Evolutionary conservation across 2,888 invertebrate species (phyloP).

Genomic region (Amiota minor): DNA sequence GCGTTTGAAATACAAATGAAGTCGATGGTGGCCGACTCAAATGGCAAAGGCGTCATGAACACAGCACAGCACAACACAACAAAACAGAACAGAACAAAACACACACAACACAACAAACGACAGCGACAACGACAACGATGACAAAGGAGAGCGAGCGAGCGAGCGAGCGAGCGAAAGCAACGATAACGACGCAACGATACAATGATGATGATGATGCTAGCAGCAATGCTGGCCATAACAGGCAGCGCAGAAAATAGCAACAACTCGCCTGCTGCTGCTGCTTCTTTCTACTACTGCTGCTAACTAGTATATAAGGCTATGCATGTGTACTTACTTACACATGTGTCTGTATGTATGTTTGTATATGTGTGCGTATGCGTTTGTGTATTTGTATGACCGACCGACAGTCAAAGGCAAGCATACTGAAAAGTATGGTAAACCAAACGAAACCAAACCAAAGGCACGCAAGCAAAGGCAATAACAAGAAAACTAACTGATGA

Average conservation of each 20-base stretch:
- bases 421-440: too few relatives aligned
- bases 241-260: too few relatives aligned
- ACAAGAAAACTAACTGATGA: not conserved
- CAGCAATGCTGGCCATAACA: too few relatives aligned
- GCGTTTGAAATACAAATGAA: conserved; percentile 72
- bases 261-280: too few relatives aligned
- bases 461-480: conserved; percentile 24
- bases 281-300: too few relatives aligned
- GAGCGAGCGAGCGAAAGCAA: not conserved
- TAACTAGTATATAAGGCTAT: too few relatives aligned
- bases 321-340: too few relatives aligned
- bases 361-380: too few relatives aligned
- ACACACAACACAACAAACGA: conserved; percentile 1
- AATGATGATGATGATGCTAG: too few relatives aligned
- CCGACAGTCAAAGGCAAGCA: too few relatives aligned
- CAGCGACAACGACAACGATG: not conserved
- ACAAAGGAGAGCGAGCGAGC: not conserved
- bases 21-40: conserved; percentile 43
- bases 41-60: conserved; percentile 43
- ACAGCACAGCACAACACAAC: not conserved
- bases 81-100: not conserved
- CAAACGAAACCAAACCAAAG: not conserved
- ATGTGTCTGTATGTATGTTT: too few relatives aligned
- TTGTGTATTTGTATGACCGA: not conserved
- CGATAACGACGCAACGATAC: too few relatives aligned